Conservation (phyloP, 2,888 invertebrate genomes). For the Chymomyza procnemis region DNA sequence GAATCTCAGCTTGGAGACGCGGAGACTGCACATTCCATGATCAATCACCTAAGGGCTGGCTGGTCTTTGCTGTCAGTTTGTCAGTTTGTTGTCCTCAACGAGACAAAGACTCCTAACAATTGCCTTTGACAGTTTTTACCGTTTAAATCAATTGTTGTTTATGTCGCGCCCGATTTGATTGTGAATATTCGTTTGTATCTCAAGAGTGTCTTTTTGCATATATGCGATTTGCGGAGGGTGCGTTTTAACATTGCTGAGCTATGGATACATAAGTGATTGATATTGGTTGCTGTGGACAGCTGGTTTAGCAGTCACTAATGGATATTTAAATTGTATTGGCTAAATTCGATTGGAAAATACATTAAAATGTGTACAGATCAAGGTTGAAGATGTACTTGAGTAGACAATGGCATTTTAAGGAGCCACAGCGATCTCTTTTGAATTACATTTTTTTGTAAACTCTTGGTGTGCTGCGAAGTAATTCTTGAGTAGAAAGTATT, state of each 20-base stretch:
- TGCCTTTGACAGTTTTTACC: slow-evolving; percentile 69
- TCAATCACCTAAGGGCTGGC: slow-evolving; percentile 46
- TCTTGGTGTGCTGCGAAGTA: too few relatives aligned
- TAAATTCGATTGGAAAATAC: not conserved
- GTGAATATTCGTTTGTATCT: not conserved
- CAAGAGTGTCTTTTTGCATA: slow-evolving; percentile 56
- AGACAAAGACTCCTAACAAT: slow-evolving; percentile 59
- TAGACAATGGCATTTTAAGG: too few relatives aligned
- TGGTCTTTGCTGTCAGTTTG: slow-evolving; percentile 25
- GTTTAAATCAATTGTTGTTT: slow-evolving; percentile 59
- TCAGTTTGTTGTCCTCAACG: slow-evolving; percentile 51
- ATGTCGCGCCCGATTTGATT: slow-evolving; percentile 27
- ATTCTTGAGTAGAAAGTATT: too few relatives aligned
- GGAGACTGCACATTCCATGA: slow-evolving; percentile 45
- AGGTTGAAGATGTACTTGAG: too few relatives aligned
- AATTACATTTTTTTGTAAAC: too few relatives aligned
- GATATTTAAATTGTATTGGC: slow-evolving; percentile 19
- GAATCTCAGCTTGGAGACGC: not conserved
- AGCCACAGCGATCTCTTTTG: too few relatives aligned
- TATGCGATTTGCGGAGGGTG: slow-evolving; percentile 43
- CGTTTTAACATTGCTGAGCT: not conserved
- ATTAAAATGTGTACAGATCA: too few relatives aligned
- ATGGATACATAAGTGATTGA: slow-evolving; percentile 29
- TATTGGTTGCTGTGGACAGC: slow-evolving; percentile 7
- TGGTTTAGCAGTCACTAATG: slow-evolving; percentile 39